phyloP scores from a whole-genome alignment of 1,140 invertebrate species.

The Lepidurus couesii region DNA sequence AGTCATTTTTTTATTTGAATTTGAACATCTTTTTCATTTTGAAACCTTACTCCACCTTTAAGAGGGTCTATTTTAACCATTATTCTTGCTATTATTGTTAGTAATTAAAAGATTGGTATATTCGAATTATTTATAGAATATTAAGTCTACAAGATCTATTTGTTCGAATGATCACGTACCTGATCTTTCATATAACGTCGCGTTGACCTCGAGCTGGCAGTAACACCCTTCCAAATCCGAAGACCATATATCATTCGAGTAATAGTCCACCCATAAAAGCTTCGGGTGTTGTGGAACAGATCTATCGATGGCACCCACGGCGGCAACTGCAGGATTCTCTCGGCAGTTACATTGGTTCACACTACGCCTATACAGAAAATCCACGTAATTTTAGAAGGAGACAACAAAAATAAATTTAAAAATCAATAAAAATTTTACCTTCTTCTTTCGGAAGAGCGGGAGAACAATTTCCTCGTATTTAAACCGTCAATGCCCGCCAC shows the following conservation, averaged over 20 bases:
- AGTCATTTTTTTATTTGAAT: too few species aligned
- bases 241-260: constrained; percentile 54
- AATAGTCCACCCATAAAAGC: constrained; percentile 60
- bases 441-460: not conserved
- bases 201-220: constrained; percentile 56
- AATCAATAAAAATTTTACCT: not conserved
- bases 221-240: constrained; percentile 61
- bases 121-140: constrained; percentile 42
- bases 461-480: not conserved
- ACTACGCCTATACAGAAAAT: constrained; percentile 22
- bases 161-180: constrained; percentile 31
- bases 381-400: not conserved
- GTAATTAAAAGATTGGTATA: not conserved
- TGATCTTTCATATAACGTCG: constrained; percentile 37
- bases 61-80: too few species aligned
- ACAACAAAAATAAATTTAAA: not conserved
- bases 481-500: not conserved
- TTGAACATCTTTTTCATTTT: too few species aligned
- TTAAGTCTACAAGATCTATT: too few species aligned
- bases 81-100: not conserved
- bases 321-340: constrained; percentile 52
- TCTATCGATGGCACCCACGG: constrained; percentile 60
- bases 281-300: constrained; percentile 52
- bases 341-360: constrained; percentile 52
- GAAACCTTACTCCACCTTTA: too few species aligned